Evolutionary conservation across 2,888 invertebrate species (phyloP).

Genomic region (Pandemis cinnamomeana): DNA sequence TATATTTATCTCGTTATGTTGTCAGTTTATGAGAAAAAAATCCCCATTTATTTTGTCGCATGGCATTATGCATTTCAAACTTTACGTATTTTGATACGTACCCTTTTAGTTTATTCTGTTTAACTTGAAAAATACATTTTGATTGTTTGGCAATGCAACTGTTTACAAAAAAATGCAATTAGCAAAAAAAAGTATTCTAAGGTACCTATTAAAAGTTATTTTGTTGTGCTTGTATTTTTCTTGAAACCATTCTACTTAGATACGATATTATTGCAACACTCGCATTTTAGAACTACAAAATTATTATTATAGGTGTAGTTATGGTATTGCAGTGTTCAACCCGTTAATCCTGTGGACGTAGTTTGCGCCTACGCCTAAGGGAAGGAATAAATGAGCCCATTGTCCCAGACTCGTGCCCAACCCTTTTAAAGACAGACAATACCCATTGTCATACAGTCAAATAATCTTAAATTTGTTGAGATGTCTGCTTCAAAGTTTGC

Average conservation of each 20-base stretch:
- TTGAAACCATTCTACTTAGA: background rate
- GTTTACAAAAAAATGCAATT: too few species aligned
- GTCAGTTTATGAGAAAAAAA: too few species aligned
- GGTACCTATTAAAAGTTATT: too few species aligned
- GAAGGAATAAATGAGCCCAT: conserved; percentile 77
- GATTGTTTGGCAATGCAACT: too few species aligned
- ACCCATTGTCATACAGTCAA: conserved; percentile 70
- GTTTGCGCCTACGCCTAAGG: conserved; percentile 73
- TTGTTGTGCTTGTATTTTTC: background rate
- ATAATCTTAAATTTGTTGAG: conserved; percentile 73
- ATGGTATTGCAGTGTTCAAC: conserved; percentile 69
- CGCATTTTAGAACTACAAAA: background rate
- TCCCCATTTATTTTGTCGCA: too few species aligned
- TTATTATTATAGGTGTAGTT: conserved; percentile 54
- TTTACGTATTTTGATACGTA: too few species aligned
- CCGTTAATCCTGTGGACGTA: conserved; percentile 68
- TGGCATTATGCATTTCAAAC: too few species aligned
- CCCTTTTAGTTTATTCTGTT: too few species aligned
- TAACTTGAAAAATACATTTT: too few species aligned
- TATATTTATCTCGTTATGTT: too few species aligned
- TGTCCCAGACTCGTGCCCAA: conserved; percentile 68
- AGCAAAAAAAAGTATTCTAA: too few species aligned
- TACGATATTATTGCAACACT: background rate
- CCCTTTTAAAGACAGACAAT: conserved; percentile 78
- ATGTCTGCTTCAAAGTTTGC: conserved; percentile 65